Evolutionary conservation across 2,113 vertebrate genomes (phyloP), one percentile per base, ranked within the genome.

Genomic region (Dissostichus mawsoni): DNA sequence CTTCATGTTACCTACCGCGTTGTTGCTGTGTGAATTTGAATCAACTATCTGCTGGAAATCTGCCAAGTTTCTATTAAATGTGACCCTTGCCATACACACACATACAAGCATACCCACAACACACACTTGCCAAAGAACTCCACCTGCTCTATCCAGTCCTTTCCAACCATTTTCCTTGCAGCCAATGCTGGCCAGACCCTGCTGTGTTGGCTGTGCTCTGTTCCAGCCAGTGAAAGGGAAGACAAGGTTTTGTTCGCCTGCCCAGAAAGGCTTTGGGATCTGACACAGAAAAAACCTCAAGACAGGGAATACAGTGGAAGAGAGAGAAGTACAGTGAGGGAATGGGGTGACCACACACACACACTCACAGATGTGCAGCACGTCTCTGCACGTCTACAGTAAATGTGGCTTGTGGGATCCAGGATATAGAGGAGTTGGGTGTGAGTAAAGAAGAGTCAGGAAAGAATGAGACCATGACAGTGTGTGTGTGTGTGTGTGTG

Each of bases 391-490:
- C 53, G 36, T 41, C 36, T 41, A 57, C 36, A 48, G 59, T 48
- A 36, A 50, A 53, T 25, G 23, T 63, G 68, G 62, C 73, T 57
- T 0, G 3, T 62, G 23, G 59, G 75, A 85, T 67, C 20, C 29
- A 23, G 57, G 65, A 82, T 66, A 36, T 9, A 47, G 58, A 69
- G 57, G 72, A 69, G 69, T 72, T 84, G 23, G 62, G 65, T 53
- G n/a, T 45, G 6, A 59, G 61, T 75, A 66, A 20, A 67, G 44
- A 51, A 74, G 64, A 55, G 17, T n/a, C 17, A 53, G 50, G 29
- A 53, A 84, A 78, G 83, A 91, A 83, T 90, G 86, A 91, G 90
- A 82, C 84, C 87, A 89, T 87, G 82, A 80, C 63, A 74, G 55
- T 4, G 74, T 75, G 69, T 85, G 68, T 67, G 36, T 75, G 77